These are phyloP conservation scores for Rhingia campestris DNA, from an alignment of 2,888 invertebrate species.

Conservation along the genomic window DNA sequence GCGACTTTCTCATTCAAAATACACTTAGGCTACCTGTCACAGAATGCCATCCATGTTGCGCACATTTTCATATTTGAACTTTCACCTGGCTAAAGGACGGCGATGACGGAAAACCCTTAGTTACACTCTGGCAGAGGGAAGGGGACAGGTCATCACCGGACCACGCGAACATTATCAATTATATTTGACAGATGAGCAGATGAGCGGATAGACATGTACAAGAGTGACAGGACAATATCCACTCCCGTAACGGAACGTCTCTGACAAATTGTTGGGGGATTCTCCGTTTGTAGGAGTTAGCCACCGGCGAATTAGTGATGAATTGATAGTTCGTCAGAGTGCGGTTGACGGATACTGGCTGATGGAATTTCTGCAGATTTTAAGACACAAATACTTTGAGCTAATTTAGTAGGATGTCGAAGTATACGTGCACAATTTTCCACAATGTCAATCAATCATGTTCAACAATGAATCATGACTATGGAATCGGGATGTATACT, in stretches of 20 bases:
- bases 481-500: no score
- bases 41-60: slow-evolving; percentile 33
- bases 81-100: slow-evolving; percentile 42
- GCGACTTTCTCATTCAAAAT: slow-evolving; percentile 24
- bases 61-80: slow-evolving; percentile 38
- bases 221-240: slow-evolving; percentile 47
- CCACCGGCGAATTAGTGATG: slow-evolving; percentile 32
- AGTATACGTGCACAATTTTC: slow-evolving; percentile 24
- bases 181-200: slow-evolving; percentile 68
- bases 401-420: slow-evolving; percentile 42
- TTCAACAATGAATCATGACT: slow-evolving; percentile 26
- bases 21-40: slow-evolving; percentile 16
- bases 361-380: slow-evolving; percentile 34
- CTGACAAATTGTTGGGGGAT: slow-evolving; percentile 69
- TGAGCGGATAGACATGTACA: slow-evolving; percentile 47
- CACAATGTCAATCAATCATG: slow-evolving; percentile 59
- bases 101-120: neutral
- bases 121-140: neutral
- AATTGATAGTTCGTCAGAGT: slow-evolving; percentile 50
- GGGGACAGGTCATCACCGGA: slow-evolving; percentile 17
- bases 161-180: slow-evolving; percentile 62
- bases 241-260: slow-evolving; percentile 27
- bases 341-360: slow-evolving; percentile 9
- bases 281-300: slow-evolving; percentile 26
- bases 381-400: slow-evolving; percentile 9